Evolutionary conservation across 2,888 invertebrate genomes (phyloP), one percentile per base, ranked within the genome.

Genomic region (Drosophila pseudotakahashii): DNA sequence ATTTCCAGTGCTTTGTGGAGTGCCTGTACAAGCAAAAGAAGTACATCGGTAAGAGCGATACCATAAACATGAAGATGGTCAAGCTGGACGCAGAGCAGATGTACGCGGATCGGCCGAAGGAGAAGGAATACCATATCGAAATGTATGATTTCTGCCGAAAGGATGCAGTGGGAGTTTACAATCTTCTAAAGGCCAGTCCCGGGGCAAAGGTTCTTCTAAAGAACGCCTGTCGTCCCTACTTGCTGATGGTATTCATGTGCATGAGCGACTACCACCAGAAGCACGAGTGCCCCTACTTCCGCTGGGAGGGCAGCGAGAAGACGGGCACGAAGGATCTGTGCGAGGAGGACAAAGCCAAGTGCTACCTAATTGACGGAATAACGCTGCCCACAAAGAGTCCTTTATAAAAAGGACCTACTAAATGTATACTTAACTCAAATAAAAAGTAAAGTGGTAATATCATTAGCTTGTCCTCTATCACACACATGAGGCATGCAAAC

Each of bases 61-160:
- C 63, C 7, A 71, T 89, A 16, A 88, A 90, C 6, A 89, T 89
- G 89, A 89, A 87, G 34, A 83, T 87, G 76, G 80, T 89, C 1
- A 79, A 75, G 30, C 39, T 77, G 6, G 81, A 89, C 50, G 89
- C 88, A 0, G 88, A 83, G 13, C 78, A 71, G 1, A 36, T 61
- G 3, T 83, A 64, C 10, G 70, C 39, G 3, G 66, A 69, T 32
- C 60, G 83, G 2, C 83, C 89, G 7, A 85, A 89, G 47, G 85
- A 89, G 45, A 69, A 63, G 51, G 77, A 77, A 1, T 90, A 82
- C 36, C 70, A 80, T 23, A 72, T 89, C 4, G 66, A 55, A 7
- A 69, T 76, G 77, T 79, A 44, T 14, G 89, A 90, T 0, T 54
- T 34, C 19, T 89, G 89, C n/a, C 73, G 78, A 36, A 78, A 77